These are phyloP conservation scores for Centropus unirufus DNA, from an alignment of 2,113 vertebrate genomes.

Conservation along the genomic window DNA sequence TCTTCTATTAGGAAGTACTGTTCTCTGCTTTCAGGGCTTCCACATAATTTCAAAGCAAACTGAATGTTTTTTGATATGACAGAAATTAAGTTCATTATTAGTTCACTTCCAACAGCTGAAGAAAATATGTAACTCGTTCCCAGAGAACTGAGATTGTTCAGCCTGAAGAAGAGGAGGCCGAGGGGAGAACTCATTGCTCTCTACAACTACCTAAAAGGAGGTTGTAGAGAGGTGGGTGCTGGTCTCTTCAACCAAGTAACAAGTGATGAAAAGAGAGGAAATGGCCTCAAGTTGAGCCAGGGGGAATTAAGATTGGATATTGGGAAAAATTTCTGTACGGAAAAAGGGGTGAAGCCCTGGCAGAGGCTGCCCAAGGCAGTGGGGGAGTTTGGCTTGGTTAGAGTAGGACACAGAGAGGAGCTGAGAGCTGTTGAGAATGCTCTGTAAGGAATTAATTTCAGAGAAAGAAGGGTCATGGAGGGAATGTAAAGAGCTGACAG, in stretches of 20 bases:
- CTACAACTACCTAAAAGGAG: too few species aligned
- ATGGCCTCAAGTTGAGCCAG: too few species aligned
- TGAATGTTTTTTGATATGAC: not conserved
- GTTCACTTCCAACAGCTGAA: not conserved
- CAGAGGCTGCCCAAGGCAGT: too few species aligned
- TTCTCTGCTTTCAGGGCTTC: rapidly evolving
- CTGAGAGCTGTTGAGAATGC: not conserved
- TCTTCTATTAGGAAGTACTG: not conserved
- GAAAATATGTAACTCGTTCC: not conserved
- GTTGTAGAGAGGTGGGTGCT: too few species aligned
- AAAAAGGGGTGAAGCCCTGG: too few species aligned
- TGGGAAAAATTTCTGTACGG: too few species aligned
- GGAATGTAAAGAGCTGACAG: not conserved
- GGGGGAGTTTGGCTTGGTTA: not conserved
- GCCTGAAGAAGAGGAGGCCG: too few species aligned
- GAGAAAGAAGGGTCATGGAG: not conserved
- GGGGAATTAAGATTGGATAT: too few species aligned
- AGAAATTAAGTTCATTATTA: not conserved
- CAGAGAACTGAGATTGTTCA: too few species aligned
- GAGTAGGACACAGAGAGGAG: not conserved
- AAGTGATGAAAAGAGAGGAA: too few species aligned
- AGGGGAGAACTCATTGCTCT: too few species aligned
- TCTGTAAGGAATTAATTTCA: not conserved
- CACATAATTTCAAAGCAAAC: not conserved
- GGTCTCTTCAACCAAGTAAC: too few species aligned